Evolutionary conservation across 2,797 vertebrate genomes (phyloP).

Genomic region (Microctenopoma stevenorrisi): DNA sequence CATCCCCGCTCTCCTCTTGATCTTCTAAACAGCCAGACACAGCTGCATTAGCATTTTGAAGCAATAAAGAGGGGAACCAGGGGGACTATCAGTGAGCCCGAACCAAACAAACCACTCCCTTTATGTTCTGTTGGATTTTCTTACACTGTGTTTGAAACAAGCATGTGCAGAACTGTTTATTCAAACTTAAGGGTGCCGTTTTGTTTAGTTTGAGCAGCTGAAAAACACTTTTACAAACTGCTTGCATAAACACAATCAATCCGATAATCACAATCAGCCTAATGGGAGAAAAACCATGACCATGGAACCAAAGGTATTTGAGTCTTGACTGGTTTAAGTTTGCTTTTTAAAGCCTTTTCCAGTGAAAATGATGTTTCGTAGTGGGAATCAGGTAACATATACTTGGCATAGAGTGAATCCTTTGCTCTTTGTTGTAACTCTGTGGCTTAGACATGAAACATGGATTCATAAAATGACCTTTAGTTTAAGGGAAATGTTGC

Average conservation of each 20-base stretch:
- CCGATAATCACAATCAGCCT: neutral
- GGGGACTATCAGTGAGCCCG: conserved; percentile 14
- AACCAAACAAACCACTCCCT: conserved; percentile 8
- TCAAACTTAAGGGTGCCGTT: neutral
- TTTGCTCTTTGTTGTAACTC: neutral
- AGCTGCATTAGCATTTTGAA: conserved; percentile 32
- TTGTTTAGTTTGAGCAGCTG: neutral
- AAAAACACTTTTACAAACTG: neutral
- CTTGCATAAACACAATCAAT: neutral
- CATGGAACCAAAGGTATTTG: neutral
- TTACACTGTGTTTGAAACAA: conserved; percentile 9
- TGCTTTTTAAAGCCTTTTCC: neutral
- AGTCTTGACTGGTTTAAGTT: too few relatives aligned
- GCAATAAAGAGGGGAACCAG: conserved; percentile 25
- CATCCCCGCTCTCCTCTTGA: conserved; percentile 38
- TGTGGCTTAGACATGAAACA: neutral
- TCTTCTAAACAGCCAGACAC: conserved; percentile 39
- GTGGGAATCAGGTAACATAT: neutral
- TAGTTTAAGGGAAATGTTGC: too few relatives aligned
- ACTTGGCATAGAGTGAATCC: neutral
- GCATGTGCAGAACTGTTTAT: neutral
- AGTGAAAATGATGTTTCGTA: neutral
- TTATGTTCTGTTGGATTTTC: conserved; percentile 7
- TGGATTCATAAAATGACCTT: too few relatives aligned
- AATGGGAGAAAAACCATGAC: neutral